These are phyloP conservation scores for Oegoconia quadripuncta DNA, from an alignment of 2,888 invertebrate genomes.

Conservation along the genomic window DNA sequence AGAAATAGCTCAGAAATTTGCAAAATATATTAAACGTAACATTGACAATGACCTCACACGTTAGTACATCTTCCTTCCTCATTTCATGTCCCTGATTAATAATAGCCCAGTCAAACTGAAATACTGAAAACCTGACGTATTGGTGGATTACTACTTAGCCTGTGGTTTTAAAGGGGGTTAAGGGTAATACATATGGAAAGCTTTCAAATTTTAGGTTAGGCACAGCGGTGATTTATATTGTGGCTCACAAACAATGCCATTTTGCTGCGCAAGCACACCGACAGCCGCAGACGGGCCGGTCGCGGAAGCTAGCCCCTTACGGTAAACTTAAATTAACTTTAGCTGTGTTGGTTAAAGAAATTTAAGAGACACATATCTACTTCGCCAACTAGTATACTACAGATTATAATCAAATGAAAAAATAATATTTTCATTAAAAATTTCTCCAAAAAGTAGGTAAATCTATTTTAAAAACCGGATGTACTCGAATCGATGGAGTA, in stretches of 20 bases:
- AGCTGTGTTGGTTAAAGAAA: neutral
- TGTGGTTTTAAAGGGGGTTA: conserved; percentile 24
- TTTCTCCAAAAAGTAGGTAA: neutral
- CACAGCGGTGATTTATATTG: conserved; percentile 67
- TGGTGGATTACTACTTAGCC: conserved; percentile 20
- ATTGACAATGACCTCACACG: too few relatives aligned
- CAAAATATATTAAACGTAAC: too few relatives aligned
- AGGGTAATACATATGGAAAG: conserved; percentile 1
- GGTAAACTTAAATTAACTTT: conserved; percentile 69
- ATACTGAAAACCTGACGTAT: too few relatives aligned
- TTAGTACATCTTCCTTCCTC: too few relatives aligned
- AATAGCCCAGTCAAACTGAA: too few relatives aligned
- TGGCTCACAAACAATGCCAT: conserved; percentile 68
- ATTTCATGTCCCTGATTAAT: too few relatives aligned
- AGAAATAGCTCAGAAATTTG: too few relatives aligned
- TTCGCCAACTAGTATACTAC: neutral
- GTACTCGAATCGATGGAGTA: too few relatives aligned
- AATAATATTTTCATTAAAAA: too few relatives aligned
- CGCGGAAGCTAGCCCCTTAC: conserved; percentile 65
- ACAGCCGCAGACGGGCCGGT: conserved; percentile 42
- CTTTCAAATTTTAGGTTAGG: conserved; percentile 6
- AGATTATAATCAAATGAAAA: neutral
- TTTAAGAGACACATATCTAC: neutral
- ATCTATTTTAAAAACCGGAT: too few relatives aligned
- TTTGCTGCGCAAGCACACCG: conserved; percentile 40